Evolutionary conservation across 2,888 invertebrate genomes (phyloP), one percentile per base, ranked within the genome.

Genomic region (Antheraea assamensis): DNA sequence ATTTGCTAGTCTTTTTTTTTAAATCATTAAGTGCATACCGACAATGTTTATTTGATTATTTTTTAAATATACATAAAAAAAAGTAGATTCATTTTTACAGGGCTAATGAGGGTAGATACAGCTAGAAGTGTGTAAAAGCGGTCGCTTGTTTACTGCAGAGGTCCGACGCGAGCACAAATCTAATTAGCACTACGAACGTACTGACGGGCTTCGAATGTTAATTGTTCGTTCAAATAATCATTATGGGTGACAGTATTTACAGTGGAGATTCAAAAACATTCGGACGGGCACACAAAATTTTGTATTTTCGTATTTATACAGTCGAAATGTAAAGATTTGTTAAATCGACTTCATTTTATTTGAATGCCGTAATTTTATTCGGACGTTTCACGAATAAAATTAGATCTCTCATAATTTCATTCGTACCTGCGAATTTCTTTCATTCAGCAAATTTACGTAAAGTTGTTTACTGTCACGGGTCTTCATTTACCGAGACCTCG

Each of bases 141-240:
- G 76, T 77, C 76, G 76, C 76, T 76, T 88, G 83, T 89, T 87
- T 87, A 82, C 61, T 30, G 30, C 83, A 79, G 74, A 80, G 68
- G 72, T 80, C 83, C 81, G 85, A 84, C 85, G 87, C 82, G 80
- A 83, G 82, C 78, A 80, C 83, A 89, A 92, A 92, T 90, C 88
- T 83, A 90, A 90, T 92, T 91, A 90, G 87, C 88, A 87, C 86
- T 87, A 83, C 85, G 82, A 82, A 82, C 84, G 80, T 80, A 82
- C 83, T 85, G 85, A 88, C 90, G 83, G 82, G 82, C 79, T 85
- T 84, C 86, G 82, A 80, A 87, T 88, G 90, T 87, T 92, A 92
- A 92, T 91, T 90, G 88, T 88, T 83, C 86, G 86, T 87, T 89
- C 92, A 91, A 92, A 92, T 90, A 92, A 91, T 92, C 87, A 92